Evolutionary conservation across 2,888 invertebrate genomes (phyloP), one percentile per base, ranked within the genome.

Genomic region (Apodemia zela): DNA sequence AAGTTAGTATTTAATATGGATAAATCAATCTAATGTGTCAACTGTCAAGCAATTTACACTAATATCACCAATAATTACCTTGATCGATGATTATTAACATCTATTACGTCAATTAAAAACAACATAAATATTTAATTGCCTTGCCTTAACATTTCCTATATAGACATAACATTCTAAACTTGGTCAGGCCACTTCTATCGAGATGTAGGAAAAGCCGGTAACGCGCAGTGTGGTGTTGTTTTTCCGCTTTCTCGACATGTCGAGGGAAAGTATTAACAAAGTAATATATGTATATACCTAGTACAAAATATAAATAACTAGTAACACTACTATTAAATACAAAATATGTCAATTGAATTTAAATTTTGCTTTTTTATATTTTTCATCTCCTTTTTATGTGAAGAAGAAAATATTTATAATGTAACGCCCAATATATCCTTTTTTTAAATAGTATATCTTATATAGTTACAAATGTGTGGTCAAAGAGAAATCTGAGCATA

Each of bases 161-260:
- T 21, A 51, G 51, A 51, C 13, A 51, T 25, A 51, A 25, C 51
- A 51, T 10, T 51, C 13, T 51, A 49, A 51, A 51, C 21, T 51
- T 51, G 51, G 51, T 15, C 21, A 51, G 51, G 13, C 18, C 21
- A 5, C 51, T 42, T 51, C 21, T 21, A 49, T 60, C 33, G 57
- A 51, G 42, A 47, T 59, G 61, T 54, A 62, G 62, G 78, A 85
- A 87, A 87, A 85, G 76, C 75, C 72, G 71, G 71, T 75, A 76
- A 76, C 76, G 76, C 71, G 75, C 51, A 42, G 15, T 15, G 11
- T 42, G 42, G 3, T 42, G 42, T 42, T 42, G 42, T 42, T 42
- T 42, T 42, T 42, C 42, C 42, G 42, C 42, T 42, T 42, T 42
- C 42, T 42, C 42, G 42, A 15, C 42, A 42, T 42, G 42, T 42